Conservation (phyloP, 2,113 vertebrate species). For the Platysternon megacephalum region DNA sequence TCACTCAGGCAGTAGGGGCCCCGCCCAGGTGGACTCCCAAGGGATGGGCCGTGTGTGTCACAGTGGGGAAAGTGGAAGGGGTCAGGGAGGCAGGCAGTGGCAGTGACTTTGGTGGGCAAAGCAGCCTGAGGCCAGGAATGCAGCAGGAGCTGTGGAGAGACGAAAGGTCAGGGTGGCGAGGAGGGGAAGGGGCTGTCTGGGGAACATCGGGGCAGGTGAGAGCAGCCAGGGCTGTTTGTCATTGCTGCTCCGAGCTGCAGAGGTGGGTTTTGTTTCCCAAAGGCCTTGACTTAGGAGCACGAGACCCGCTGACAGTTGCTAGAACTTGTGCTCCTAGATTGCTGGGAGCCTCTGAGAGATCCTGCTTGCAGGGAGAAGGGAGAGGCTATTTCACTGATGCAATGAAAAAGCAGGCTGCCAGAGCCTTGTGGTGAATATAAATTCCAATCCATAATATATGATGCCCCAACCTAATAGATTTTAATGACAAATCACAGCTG, state of each 20-base stretch:
- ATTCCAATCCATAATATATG: background rate
- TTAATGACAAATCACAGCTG: conserved; percentile 2
- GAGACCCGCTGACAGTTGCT: too few species aligned
- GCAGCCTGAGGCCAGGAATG: background rate
- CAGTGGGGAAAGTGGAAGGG: background rate
- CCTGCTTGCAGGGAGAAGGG: background rate
- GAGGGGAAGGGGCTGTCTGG: background rate
- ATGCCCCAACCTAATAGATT: background rate
- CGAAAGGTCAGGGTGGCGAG: background rate
- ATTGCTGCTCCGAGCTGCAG: background rate
- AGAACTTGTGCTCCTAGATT: background rate
- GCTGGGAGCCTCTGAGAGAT: background rate
- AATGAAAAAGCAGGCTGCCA: background rate
- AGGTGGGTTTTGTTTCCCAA: background rate
- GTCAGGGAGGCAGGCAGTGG: background rate
- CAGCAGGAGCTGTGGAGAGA: background rate
- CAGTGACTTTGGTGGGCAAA: background rate
- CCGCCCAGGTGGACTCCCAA: background rate
- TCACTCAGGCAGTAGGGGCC: too few species aligned
- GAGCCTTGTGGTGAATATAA: background rate
- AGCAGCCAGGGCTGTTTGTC: background rate
- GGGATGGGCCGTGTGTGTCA: background rate
- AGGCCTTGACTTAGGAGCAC: background rate
- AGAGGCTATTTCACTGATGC: background rate
- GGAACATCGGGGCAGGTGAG: background rate